Evolutionary conservation across 2,113 vertebrate species (phyloP), one percentile per base, ranked within the genome.

Genomic region (Colistium nudipinnis): DNA sequence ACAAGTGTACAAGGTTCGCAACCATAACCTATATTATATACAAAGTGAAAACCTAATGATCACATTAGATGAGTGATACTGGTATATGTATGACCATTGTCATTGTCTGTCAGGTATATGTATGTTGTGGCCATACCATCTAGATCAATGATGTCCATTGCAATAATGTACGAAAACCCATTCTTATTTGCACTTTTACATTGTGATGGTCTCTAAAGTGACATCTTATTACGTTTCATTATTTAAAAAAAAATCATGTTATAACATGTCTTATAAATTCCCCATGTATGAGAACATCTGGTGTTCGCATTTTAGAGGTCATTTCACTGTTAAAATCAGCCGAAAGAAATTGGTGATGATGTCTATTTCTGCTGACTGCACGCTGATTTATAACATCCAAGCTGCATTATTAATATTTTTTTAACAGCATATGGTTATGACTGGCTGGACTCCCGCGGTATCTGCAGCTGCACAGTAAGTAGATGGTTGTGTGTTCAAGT

Each of bases 341-440:
- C 48, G 24, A 35, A 31, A 53, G 30, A 70, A 59, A 56, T 51
- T 61, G 61, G 25, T 61, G 74, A 28, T 79, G 77, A 85, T 52
- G 65, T 28, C 27, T 14, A 11, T 67, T 31, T 64, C 12, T 55
- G 38, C 28, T 12, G 28, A 45, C 24, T 43, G 24, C 63, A 35
- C 16, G 6, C 1, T 78, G 76, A 82, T 80, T 82, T 80, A 70
- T 52, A 27, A 24, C 62, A 20, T 62, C 12, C 24, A 14, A 4
- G 57, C n/a, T 39, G 41, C 31, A 24, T 51, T 54, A 41, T 63
- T 61, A 47, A 53, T 49, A 24, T 11, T 33, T 22, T 67, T 22
- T 67, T 25, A 27, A 25, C 25, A 51, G 35, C 47, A 31, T n/a
- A 45, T 59, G 38, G 28, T 28, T 48, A 1, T 35, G 66, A 45